These are phyloP conservation scores for Polia nebulosa DNA, from an alignment of 2,888 invertebrate species.

Conservation along the genomic window DNA sequence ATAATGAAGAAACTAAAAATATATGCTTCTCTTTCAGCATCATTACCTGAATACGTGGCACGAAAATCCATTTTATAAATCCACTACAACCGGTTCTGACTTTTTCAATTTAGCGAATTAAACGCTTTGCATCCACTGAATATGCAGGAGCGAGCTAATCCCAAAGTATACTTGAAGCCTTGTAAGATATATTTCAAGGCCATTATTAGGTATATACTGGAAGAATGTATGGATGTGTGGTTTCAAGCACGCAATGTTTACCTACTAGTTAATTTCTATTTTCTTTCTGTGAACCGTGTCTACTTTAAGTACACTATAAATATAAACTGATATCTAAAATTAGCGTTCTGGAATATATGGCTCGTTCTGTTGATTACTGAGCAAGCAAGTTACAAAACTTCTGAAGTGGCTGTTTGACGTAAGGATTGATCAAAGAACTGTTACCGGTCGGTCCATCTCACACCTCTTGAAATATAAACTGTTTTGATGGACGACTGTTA, in stretches of 20 bases:
- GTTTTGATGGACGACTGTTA: constrained; percentile 12
- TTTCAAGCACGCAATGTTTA: constrained; percentile 33
- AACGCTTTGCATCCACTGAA: constrained; percentile 57
- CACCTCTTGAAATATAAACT: constrained; percentile 20
- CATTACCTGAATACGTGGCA: neutral
- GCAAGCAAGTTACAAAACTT: constrained; percentile 43
- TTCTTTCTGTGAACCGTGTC: constrained; percentile 51
- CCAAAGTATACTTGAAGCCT: constrained; percentile 16
- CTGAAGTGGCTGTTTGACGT: constrained; percentile 36
- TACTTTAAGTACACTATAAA: constrained; percentile 56
- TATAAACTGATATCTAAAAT: constrained; percentile 60
- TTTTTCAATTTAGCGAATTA: constrained; percentile 47
- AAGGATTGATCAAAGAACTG: constrained; percentile 49
- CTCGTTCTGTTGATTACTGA: constrained; percentile 37
- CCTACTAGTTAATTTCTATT: constrained; percentile 52
- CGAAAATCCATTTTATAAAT: constrained; percentile 35
- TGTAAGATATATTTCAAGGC: constrained; percentile 2
- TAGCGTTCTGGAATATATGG: constrained; percentile 38
- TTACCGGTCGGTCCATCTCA: constrained; percentile 8
- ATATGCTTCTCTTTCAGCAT: neutral
- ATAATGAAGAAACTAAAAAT: neutral
- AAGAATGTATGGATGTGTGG: constrained; percentile 17
- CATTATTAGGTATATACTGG: constrained; percentile 14
- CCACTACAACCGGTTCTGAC: constrained; percentile 17
- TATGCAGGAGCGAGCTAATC: constrained; percentile 49